Evolutionary conservation across 1,140 invertebrate genomes (phyloP), one percentile per base, ranked within the genome.

Genomic region (Formica selysi): DNA sequence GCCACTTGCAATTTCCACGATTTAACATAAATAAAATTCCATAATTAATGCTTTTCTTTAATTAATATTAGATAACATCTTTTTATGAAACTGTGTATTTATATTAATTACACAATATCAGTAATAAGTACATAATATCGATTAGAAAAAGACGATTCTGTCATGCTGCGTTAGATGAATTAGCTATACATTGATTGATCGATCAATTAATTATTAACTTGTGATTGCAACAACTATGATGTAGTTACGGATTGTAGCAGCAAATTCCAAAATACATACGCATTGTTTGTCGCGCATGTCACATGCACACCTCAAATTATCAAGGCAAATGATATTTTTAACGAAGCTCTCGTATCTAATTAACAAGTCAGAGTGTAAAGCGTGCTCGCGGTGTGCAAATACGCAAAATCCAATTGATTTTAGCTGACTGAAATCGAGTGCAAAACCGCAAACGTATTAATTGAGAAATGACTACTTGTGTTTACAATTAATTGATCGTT

Each of bases 321-420:
- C 65, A 84, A 84, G 79, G 76, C 59, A 88, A 84, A 87, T 84
- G 65, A 71, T 65, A 64, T 70, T 87, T 84, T 84, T 81, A 68
- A 41, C 36, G 22, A 57, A 61, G 54, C 3, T 44, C 38, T 70
- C 26, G 68, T 62, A 76, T 87, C 36, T 62, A 87, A 87, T 76
- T 87, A 87, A 62, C 36, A 22, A 44, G 26, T 36, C 29, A 44
- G 32, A 26, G 29, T 11, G n/a, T 32, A 57, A n/a, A 64, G 41
- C 76, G 32, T 54, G 13, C 29, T 48, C 41, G 13, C 7, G 22
- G 2, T 44, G 26, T 7, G 54, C 54, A 88, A 88, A 87, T 16
- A 87, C n/a, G 19, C 16, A 38, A 62, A 86, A 36, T 86, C n/a
- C 16, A 71, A 73, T 86, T 74, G 59, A 26, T n/a, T 16, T 8